These are phyloP conservation scores for Penaeus vannamei DNA, from an alignment of 1,140 invertebrate species.

Conservation along the genomic window DNA sequence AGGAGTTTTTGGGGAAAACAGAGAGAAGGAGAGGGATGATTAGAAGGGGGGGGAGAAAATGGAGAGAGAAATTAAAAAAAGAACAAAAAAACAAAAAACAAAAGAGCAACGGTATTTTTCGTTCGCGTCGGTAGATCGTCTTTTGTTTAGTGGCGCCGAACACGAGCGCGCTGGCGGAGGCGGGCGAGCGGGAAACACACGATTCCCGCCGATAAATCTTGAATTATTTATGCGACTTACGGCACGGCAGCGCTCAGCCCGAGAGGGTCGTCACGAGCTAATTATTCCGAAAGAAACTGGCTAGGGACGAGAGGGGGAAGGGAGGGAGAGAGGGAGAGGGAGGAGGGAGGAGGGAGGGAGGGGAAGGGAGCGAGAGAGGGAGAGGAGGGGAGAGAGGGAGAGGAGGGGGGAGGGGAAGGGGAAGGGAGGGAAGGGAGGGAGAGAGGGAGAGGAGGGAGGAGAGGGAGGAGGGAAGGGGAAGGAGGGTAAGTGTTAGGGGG, in stretches of 20 bases:
- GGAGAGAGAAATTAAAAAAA: no score
- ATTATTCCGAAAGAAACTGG: not conserved
- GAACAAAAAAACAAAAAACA: no score
- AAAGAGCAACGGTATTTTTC: no score
- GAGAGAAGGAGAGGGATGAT: no score
- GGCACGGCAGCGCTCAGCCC: no score
- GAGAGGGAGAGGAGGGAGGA: not conserved
- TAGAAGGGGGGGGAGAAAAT: no score
- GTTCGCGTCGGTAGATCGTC: not conserved
- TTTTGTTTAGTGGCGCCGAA: constrained; percentile 1
- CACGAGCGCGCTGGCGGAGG: not conserved
- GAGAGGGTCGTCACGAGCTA: no score
- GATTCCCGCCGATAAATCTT: no score
- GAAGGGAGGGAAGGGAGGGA: not conserved
- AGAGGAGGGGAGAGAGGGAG: not conserved
- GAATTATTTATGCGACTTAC: no score
- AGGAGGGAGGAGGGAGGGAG: not conserved
- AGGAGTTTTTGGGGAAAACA: no score
- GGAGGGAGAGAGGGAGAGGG: not conserved
- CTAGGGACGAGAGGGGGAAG: not conserved
- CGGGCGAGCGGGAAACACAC: not conserved
- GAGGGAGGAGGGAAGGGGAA: not conserved
- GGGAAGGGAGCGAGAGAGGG: not conserved
- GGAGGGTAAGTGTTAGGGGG: no score
- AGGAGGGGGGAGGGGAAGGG: not conserved